Evolutionary conservation across 2,888 invertebrate genomes (phyloP), one percentile per base, ranked within the genome.

Genomic region (Malachius bipustulatus): DNA sequence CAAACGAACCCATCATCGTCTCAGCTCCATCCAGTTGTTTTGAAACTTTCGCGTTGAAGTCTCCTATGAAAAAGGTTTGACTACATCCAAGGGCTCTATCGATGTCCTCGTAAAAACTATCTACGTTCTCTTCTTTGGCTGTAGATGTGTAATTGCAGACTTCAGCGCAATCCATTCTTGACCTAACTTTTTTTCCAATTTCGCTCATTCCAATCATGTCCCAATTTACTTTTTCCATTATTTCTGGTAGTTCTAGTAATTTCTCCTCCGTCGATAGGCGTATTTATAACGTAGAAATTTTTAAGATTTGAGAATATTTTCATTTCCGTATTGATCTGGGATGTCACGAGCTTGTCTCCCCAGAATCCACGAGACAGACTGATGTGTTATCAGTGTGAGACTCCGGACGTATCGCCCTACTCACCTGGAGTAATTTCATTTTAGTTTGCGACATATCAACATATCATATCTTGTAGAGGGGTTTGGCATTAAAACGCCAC

Each of bases 371-470:
- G 34, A 28, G 28, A 30, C 34, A 30, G 34, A 27, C 34, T 30
- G 34, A 30, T 33, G 26, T 16, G 32, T 4, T 24, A 26, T 32
- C 36, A 32, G 36, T 31, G 36, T 26, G 32, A 32, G 36, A 36
- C 32, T 36, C 32, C 11, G 32, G 15, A 26, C 16, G 19, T 32
- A 3, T 26, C 27, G 16, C 26, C 15, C 32, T 33, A 36, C 36
- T 26, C 32, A 26, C 36, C 32, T 36, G 36, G 36, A 32, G 32
- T 36, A 36, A 14, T 32, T 36, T n/a, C 15, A 29, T 36, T 33
- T 36, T 27, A 26, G 16, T 14, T 32, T 3, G 16, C 28, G 36
- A n/a, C n/a, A n/a, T n/a, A n/a, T n/a, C n/a, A n/a, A n/a, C 36
- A 36, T 36, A 26, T 29, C 30, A 24, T 24, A 9, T 8, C 9